Evolutionary conservation across 2,888 invertebrate genomes (phyloP).

Genomic region (Trypoxylon attenuatum): DNA sequence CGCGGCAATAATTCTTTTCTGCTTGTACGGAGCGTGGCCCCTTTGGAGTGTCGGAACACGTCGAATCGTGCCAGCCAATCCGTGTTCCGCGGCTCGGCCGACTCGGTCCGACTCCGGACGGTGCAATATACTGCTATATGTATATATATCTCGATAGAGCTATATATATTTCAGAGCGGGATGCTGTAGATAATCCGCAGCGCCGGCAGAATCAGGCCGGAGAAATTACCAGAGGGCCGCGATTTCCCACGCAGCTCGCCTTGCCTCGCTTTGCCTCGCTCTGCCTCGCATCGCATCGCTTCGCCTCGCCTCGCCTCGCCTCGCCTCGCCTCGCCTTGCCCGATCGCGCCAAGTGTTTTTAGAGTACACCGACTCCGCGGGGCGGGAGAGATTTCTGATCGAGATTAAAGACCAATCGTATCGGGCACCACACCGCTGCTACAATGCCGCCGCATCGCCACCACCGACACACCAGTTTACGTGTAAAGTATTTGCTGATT

Average conservation of each 20-base stretch:
- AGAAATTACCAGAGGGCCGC: slow-evolving; percentile 55
- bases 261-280: too few relatives aligned
- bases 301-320: slow-evolving; percentile 6
- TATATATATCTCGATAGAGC: slow-evolving; percentile 18
- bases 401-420: slow-evolving; percentile 50
- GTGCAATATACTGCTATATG: too few relatives aligned
- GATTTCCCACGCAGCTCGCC: slow-evolving; percentile 59
- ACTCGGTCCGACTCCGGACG: too few relatives aligned
- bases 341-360: slow-evolving; percentile 50
- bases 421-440: slow-evolving; percentile 37
- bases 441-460: slow-evolving; percentile 27
- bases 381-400: slow-evolving; percentile 43
- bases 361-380: slow-evolving; percentile 33
- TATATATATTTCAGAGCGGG: slow-evolving; percentile 47
- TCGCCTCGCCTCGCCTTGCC: slow-evolving; percentile 21
- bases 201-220: slow-evolving; percentile 59
- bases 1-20: slow-evolving; percentile 24
- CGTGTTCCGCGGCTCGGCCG: slow-evolving; percentile 14
- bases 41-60: too few relatives aligned
- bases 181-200: slow-evolving; percentile 55
- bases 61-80: slow-evolving; percentile 20
- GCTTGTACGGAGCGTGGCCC: slow-evolving; percentile 9
- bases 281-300: slow-evolving; percentile 12
- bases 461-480: too few relatives aligned
- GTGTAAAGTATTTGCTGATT: slow-evolving; percentile 42